Base-by-base conservation (phyloP, 2,797 vertebrate genomes). In the Selene dorsalis region DNA sequence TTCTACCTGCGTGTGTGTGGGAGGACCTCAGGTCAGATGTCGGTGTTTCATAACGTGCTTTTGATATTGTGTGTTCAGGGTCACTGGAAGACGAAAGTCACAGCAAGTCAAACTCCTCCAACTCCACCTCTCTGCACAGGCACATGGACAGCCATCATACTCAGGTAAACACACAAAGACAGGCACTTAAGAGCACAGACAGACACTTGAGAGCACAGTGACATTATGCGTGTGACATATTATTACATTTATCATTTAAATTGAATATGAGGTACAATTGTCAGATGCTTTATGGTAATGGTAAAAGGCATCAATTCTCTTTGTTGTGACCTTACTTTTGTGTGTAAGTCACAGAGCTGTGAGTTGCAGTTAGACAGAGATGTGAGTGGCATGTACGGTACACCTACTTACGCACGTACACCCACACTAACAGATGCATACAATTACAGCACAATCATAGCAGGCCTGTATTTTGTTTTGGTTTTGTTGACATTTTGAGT, bases 91-190 rank as follows among this genome's bases (percentile, higher is more conserved):
- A 97, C 52, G 96, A 96, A 26, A 94, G 95, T 70, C 96, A 95
- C 88, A 93, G 95, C 80, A 96, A 95, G 90, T 80, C 96, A 4
- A 93, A 94, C 88, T 92, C 92, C 45, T 91, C 93, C 78, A 93
- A 87, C 4, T 88, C 93, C 26, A 84, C 95, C 22, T 93, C 96
- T 0, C 87, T 95, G 79, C 96, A 96, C 94, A 96, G 95, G 85
- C 96, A 96, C 65, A 94, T 96, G 88, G 97, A 98, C 89, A 96
- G 95, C 75, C 96, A 97, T 88, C 96, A 96, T 32, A 96, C 93
- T 84, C 97, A 98, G 97, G 97, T 99, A 94, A 90, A 77, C 63
- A 69, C 74, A 73, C 45, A n/a, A 32, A 52, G 24, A 70, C 68
- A 20, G 26, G 14, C 38, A 66, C 28, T 26, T 28, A 30, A 62